A percentile compares a stretch with the other conserved stretches of the same genome.
phyloP scores from a whole-genome alignment of 2,888 invertebrate genomes.

The Xanthostigma xanthostigma region DNA sequence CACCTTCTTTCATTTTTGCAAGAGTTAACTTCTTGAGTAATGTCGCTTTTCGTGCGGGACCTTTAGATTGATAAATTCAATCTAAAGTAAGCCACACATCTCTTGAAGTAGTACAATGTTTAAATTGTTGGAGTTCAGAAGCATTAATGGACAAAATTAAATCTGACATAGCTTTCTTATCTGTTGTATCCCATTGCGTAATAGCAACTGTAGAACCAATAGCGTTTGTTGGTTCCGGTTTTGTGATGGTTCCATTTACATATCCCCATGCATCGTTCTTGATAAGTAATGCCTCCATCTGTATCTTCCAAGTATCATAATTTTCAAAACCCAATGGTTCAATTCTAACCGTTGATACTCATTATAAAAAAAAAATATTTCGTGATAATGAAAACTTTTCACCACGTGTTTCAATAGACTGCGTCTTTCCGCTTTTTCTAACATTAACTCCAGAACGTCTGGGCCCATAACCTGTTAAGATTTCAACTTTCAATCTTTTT shows the following conservation, averaged over 20 bases:
- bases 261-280: not conserved
- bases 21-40: not conserved
- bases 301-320: not conserved
- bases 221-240: too few species aligned
- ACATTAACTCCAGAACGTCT: too few species aligned
- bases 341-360: not conserved
- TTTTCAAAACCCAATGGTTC: not conserved
- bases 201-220: too few species aligned
- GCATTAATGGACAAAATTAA: not conserved
- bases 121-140: not conserved
- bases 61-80: not conserved
- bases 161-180: not conserved
- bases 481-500: too few species aligned
- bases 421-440: too few species aligned
- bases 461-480: too few species aligned
- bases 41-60: not conserved
- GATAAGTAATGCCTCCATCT: not conserved
- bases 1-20: too few species aligned
- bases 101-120: not conserved
- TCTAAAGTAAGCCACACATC: not conserved
- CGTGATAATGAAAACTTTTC: too few species aligned
- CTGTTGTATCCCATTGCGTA: too few species aligned
- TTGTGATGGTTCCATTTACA: not conserved
- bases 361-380: too few species aligned
- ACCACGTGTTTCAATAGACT: too few species aligned